phyloP scores from a whole-genome alignment of 2,797 vertebrate species.

The Scolopax rusticola region DNA sequence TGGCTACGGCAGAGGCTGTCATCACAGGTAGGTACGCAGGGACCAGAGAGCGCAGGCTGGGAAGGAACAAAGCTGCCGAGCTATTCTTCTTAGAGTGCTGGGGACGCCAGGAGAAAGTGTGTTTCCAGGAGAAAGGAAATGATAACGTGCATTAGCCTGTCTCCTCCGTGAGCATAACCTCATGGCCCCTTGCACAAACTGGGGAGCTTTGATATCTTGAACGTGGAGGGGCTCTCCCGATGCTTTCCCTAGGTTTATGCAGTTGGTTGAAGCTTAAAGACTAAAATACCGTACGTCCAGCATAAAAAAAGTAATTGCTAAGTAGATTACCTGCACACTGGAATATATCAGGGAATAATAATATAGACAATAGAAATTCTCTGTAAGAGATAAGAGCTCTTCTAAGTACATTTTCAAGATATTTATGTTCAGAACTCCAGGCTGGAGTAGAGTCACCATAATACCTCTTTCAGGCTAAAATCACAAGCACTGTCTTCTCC shows the following conservation, averaged over 20 bases:
- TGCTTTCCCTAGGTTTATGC: neutral
- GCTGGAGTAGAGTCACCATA: neutral
- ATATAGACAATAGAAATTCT: neutral
- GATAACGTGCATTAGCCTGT: neutral
- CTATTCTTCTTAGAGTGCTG: neutral
- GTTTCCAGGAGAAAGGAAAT: too few species aligned
- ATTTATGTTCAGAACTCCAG: neutral
- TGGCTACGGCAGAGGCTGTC: slow-evolving; percentile 93
- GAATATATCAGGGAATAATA: neutral
- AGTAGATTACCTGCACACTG: neutral
- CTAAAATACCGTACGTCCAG: neutral
- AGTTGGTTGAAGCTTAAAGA: neutral
- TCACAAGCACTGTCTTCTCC: neutral
- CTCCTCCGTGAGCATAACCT: neutral
- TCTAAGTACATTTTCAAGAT: neutral
- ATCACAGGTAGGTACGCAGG: slow-evolving; percentile 85
- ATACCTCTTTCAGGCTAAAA: neutral
- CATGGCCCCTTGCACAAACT: too few species aligned
- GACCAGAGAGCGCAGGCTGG: neutral
- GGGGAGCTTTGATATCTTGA: neutral
- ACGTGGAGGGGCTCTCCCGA: neutral
- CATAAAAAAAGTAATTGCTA: neutral
- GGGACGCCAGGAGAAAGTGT: neutral
- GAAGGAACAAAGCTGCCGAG: neutral
- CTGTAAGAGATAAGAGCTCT: neutral